Evolutionary conservation across 2,888 invertebrate species (phyloP).

Genomic region (Melangyna quadrimaculata): DNA sequence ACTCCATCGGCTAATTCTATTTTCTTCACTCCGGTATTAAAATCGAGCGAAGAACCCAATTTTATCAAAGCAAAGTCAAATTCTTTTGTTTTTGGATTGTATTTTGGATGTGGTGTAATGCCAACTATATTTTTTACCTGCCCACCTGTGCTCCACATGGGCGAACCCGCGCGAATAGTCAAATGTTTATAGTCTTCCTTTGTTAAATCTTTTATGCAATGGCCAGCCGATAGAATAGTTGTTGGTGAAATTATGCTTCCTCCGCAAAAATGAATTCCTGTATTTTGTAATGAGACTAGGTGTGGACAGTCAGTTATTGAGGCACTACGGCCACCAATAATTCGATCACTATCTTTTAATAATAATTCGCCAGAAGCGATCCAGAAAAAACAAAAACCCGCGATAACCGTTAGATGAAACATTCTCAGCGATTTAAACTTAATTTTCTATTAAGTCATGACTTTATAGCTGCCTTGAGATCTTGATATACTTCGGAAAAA

Average conservation of each 20-base stretch:
- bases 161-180: conserved; percentile 12
- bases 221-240: conserved; percentile 80
- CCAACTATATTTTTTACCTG: neutral
- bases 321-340: conserved; percentile 80
- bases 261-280: conserved; percentile 80
- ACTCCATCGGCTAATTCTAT: neutral
- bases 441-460: neutral
- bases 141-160: conserved; percentile 26
- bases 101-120: neutral
- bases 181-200: neutral
- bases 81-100: conserved; percentile 1
- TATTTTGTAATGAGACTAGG: conserved; percentile 80
- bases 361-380: neutral
- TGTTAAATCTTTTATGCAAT: conserved; percentile 76
- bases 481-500: neutral
- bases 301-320: conserved; percentile 80
- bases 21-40: neutral
- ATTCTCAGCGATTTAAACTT: neutral
- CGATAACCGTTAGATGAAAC: neutral
- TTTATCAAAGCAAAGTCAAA: conserved; percentile 8
- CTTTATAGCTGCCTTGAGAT: too few species aligned
- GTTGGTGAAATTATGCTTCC: conserved; percentile 78
- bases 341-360: conserved; percentile 76
- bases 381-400: neutral
- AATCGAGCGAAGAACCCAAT: neutral